phyloP scores from a whole-genome alignment of 2,797 vertebrate species.

The Liparis tanakae region DNA sequence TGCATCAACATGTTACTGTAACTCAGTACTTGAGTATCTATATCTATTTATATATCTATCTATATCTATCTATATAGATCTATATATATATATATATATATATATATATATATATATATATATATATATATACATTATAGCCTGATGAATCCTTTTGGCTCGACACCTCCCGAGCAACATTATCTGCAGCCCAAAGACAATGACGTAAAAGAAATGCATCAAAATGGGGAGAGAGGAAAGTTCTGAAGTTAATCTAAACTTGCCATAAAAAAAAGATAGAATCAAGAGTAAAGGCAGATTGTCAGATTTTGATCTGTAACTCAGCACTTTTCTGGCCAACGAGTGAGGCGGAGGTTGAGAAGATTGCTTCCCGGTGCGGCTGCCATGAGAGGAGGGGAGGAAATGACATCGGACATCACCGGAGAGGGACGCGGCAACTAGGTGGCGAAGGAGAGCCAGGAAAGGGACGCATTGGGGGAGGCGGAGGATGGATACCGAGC shows the following conservation, averaged over 20 bases:
- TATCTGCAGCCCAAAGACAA: conserved; percentile 32
- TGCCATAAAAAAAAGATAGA: conserved; percentile 50
- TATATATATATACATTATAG: background rate
- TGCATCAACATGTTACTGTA: background rate
- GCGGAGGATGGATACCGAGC: conserved; percentile 46
- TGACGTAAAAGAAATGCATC: conserved; percentile 34
- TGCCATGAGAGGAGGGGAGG: conserved; percentile 43
- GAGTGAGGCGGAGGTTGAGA: conserved; percentile 35
- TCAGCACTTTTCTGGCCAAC: conserved; percentile 65
- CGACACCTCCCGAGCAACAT: background rate
- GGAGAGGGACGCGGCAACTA: background rate
- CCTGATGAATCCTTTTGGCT: background rate
- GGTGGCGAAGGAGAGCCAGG: background rate
- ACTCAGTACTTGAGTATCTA: background rate
- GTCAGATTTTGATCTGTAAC: conserved; percentile 72
- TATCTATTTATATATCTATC: background rate
- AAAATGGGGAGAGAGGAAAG: conserved; percentile 21
- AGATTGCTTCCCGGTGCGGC: conserved; percentile 60
- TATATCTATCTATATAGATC: background rate
- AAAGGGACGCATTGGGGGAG: conserved; percentile 1
- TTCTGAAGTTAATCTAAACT: conserved; percentile 56
- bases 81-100: background rate
- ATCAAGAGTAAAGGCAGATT: conserved; percentile 66
- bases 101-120: background rate
- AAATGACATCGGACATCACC: conserved; percentile 65